A percentile compares a stretch with the other conserved stretches of the same genome.
These are phyloP conservation scores for Acanthiza pusilla DNA, from an alignment of 2,797 vertebrate genomes.

Conservation along the genomic window DNA sequence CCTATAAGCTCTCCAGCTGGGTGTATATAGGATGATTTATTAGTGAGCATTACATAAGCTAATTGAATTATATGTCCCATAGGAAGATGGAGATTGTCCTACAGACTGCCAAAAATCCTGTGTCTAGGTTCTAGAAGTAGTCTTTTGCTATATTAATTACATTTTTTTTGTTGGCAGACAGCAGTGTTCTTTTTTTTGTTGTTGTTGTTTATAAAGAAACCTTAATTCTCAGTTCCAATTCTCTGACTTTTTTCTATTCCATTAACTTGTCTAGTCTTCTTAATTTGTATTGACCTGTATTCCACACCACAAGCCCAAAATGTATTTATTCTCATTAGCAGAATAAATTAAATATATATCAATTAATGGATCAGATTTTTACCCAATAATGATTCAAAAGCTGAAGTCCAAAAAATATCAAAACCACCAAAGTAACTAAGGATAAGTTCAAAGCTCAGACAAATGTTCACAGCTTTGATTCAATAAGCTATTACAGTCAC, in stretches of 20 bases:
- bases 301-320: background rate
- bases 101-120: slow-evolving; percentile 64
- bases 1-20: background rate
- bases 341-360: background rate
- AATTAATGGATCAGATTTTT: background rate
- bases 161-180: slow-evolving; percentile 39
- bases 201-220: background rate
- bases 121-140: slow-evolving; percentile 68
- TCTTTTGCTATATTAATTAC: slow-evolving; percentile 78
- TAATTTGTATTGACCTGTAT: background rate
- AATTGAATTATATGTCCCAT: slow-evolving; percentile 74
- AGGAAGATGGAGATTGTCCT: slow-evolving; percentile 53
- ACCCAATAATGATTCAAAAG: background rate
- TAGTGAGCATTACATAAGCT: slow-evolving; percentile 65
- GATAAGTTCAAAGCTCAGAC: background rate
- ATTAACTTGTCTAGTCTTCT: background rate
- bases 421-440: background rate
- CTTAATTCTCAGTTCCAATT: slow-evolving; percentile 21
- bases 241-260: background rate
- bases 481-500: background rate
- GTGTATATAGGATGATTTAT: slow-evolving; percentile 66
- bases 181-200: background rate
- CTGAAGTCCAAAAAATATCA: background rate
- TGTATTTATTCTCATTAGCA: background rate
- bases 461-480: background rate